Base-by-base conservation (phyloP, 1,140 invertebrate genomes). In the Chlorops oryzae region DNA sequence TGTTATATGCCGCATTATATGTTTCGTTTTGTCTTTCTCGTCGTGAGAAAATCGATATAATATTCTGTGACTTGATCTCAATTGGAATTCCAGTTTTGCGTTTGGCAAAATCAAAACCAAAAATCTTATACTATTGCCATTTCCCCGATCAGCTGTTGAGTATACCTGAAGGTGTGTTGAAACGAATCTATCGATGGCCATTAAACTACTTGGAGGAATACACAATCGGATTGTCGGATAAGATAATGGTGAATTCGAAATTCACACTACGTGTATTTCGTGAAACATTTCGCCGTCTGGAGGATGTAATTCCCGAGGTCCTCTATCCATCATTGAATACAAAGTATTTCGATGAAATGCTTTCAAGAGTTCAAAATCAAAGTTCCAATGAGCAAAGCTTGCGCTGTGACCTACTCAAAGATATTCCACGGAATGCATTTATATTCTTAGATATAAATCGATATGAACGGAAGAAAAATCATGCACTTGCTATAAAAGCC, bases 401-500 rank as follows among this genome's bases (percentile, higher is more conserved):
- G 37, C 41, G 20, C 13, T 25, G 35, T 20, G 10, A 17, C 10
- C 6, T 18, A 13, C 5, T 12, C 21, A 17, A 32, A 13, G 22
- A 47, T 24, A 27, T 53, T 5, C 63, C 64, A 0, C 73, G 76
- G 41, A 78, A 85, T 53, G 77, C 75, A 39, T 78, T 83, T 60
- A 66, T 91, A 35, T 89, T 98, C 62, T 72, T 99, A 2, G 98
- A 96, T 0, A 87, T 99, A 48, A 99, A 99, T 77, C 81, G 97
- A 59, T 99, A 93, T 75, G 96, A 99, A 69, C 80, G 90, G 10
- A 99, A 99, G 67, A 99, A 99, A 74, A 91, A 96, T 72, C 74
- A 99, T 5, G 75, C 76, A 15, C 70, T 99, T 15, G 92, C 93
- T 0, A 75, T 99, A 34, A 70, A 85, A 58, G 83, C 91, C 12